phyloP scores from a whole-genome alignment of 2,797 vertebrate genomes.

The Sebastes goodei region DNA sequence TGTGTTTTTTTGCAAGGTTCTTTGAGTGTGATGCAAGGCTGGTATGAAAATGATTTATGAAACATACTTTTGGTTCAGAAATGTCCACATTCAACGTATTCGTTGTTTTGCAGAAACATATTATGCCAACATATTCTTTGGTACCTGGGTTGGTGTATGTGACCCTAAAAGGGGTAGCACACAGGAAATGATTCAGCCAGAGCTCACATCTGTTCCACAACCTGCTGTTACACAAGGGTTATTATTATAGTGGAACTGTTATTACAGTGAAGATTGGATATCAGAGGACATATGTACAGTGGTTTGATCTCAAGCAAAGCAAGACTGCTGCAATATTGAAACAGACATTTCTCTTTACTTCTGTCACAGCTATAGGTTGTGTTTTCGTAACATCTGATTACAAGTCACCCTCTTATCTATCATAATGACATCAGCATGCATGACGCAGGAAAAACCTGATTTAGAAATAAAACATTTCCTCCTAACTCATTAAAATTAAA shows the following conservation, averaged over 20 bases:
- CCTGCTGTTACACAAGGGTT: constrained; percentile 29
- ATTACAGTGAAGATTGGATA: constrained; percentile 27
- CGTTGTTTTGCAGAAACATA: background rate
- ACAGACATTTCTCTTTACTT: background rate
- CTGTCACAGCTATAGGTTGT: background rate
- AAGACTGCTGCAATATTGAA: constrained; percentile 9
- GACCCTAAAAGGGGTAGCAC: background rate
- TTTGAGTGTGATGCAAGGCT: no score
- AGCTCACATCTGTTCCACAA: constrained; percentile 5
- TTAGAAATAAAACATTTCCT: background rate
- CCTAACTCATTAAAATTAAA: constrained; percentile 11
- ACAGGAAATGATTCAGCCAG: constrained; percentile 1
- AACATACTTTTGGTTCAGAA: background rate
- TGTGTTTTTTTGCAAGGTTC: no score
- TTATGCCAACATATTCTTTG: background rate
- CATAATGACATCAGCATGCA: constrained; percentile 1
- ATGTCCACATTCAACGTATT: background rate
- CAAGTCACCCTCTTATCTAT: background rate
- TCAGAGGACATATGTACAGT: constrained; percentile 19
- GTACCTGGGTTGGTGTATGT: background rate
- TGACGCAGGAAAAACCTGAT: background rate
- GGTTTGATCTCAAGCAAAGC: constrained; percentile 11
- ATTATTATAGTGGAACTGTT: constrained; percentile 28
- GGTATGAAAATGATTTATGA: background rate
- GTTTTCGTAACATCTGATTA: background rate